These are phyloP conservation scores for Trissonchulus latispiculum DNA, from an alignment of 2,888 invertebrate species.

Conservation along the genomic window DNA sequence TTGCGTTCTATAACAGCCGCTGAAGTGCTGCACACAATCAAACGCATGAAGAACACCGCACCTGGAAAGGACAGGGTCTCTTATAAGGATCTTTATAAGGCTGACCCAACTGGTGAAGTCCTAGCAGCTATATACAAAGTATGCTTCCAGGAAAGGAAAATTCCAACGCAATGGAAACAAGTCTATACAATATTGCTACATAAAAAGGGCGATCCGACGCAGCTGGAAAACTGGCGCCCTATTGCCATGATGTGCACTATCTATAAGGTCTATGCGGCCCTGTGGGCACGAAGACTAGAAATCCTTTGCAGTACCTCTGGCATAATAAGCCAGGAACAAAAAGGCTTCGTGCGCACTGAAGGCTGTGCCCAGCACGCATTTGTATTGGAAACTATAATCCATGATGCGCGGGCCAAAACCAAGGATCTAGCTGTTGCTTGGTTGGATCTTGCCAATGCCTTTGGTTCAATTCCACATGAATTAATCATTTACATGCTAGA, in stretches of 20 bases:
- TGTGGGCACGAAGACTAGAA: no score
- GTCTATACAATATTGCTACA: slow-evolving; percentile 30
- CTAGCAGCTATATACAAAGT: background rate
- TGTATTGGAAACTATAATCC: slow-evolving; percentile 24
- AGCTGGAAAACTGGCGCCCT: slow-evolving; percentile 34
- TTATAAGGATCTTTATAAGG: background rate
- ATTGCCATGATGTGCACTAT: slow-evolving; percentile 29
- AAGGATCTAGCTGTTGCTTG: slow-evolving; percentile 37
- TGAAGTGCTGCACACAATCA: no score
- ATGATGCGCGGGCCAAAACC: slow-evolving; percentile 17
- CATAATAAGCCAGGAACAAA: no score
- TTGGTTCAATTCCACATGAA: slow-evolving; percentile 43
- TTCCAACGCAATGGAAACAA: slow-evolving; percentile 28
- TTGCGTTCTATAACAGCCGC: no score
- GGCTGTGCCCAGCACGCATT: slow-evolving; percentile 29
- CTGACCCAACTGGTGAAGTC: background rate
- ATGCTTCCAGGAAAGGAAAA: slow-evolving; percentile 18
- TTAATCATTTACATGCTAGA: slow-evolving; percentile 15
- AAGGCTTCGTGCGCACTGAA: slow-evolving; percentile 42
- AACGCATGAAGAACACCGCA: slow-evolving; percentile 13
- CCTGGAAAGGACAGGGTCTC: background rate
- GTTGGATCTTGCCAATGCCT: slow-evolving; percentile 45
- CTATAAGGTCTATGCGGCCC: slow-evolving; percentile 27
- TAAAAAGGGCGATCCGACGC: slow-evolving; percentile 33
- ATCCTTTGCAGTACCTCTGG: no score